A percentile compares a stretch with the other conserved stretches of the same genome.
Conservation (phyloP, 1,140 invertebrate genomes). For the Bombus soroeensis region DNA sequence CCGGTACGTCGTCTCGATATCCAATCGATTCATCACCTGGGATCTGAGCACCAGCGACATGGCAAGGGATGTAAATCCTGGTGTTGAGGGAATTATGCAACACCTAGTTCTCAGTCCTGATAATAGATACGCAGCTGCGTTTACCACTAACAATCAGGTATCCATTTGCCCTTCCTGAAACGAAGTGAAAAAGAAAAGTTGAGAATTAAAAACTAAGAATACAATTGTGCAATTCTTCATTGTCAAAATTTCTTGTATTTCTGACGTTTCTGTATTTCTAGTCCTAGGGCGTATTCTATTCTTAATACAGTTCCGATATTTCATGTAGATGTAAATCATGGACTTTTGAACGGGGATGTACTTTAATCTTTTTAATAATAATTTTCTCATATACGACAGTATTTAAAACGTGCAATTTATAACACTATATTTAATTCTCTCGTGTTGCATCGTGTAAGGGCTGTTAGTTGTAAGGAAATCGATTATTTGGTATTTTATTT, state of each 20-base stretch:
- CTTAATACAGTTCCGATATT: too few relatives aligned
- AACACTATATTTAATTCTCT: too few relatives aligned
- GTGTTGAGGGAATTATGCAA: conserved; percentile 97
- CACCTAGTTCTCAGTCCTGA: conserved; percentile 96
- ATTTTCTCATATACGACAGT: too few relatives aligned
- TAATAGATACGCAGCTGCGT: conserved; percentile 97
- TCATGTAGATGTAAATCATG: too few relatives aligned
- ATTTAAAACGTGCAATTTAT: not conserved
- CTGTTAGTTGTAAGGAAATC: too few relatives aligned
- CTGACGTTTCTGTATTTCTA: too few relatives aligned
- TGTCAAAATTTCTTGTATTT: not conserved
- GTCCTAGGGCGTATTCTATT: too few relatives aligned
- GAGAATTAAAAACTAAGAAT: not conserved
- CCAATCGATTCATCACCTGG: conserved; percentile 98
- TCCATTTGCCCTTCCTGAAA: not conserved
- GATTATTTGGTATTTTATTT: not conserved
- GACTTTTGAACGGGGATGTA: not conserved
- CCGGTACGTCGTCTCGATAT: conserved; percentile 97
- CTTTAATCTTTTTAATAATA: not conserved
- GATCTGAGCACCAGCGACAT: conserved; percentile 97
- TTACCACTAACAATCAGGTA: conserved; percentile 97
- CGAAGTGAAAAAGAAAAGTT: not conserved
- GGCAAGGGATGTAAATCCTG: conserved; percentile 94
- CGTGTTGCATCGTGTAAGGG: too few relatives aligned
- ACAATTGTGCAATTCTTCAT: too few relatives aligned